A percentile compares a stretch with the other conserved stretches of the same genome.
phyloP scores from a whole-genome alignment of 35 echinoderm and acorn worm species.

The Strongylocentrotus purpuratus region DNA sequence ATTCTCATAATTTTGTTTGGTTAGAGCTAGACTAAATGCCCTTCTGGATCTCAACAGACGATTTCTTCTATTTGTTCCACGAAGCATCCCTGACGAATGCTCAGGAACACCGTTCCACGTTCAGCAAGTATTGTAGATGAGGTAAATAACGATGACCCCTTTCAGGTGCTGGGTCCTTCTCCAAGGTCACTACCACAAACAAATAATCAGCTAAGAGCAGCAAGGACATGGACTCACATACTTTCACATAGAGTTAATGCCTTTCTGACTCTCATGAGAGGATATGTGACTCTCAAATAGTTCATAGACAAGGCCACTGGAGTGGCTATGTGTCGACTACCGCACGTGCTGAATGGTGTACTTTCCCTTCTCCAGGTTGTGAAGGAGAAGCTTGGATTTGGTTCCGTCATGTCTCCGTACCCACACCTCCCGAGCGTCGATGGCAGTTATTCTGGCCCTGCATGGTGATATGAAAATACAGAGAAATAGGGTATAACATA shows the following conservation, averaged over 20 bases:
- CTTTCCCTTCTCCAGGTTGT: constrained; percentile 82
- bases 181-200: background rate
- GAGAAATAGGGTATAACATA: background rate
- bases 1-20: background rate
- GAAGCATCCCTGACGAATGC: background rate
- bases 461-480: background rate
- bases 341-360: constrained; percentile 74
- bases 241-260: background rate
- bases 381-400: constrained; percentile 83
- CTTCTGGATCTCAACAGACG: background rate
- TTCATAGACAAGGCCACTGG: background rate
- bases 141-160: background rate
- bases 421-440: constrained; percentile 89
- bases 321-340: background rate
- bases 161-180: background rate
- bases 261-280: background rate
- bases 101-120: background rate
- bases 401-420: constrained; percentile 72
- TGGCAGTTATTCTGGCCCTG: constrained; percentile 86
- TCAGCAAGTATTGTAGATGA: background rate
- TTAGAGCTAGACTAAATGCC: background rate
- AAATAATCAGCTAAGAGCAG: background rate
- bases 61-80: background rate
- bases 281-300: background rate
- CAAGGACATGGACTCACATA: background rate